These are phyloP conservation scores for Synanthedon vespiformis DNA, from an alignment of 2,888 invertebrate genomes.

Conservation along the genomic window DNA sequence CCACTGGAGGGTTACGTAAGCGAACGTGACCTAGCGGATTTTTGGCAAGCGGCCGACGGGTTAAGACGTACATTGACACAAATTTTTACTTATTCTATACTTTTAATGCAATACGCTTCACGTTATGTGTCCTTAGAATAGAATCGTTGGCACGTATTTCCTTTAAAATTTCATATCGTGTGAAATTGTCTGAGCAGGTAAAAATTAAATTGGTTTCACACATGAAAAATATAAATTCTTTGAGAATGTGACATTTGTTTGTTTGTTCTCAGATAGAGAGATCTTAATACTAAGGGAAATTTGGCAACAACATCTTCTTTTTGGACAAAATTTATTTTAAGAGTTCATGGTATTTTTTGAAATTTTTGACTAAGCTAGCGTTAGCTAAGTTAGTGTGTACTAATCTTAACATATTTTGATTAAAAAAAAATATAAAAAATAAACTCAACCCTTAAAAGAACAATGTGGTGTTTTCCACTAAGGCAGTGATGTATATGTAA, in stretches of 20 bases:
- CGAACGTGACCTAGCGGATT: constrained; percentile 36
- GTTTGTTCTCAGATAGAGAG: no score
- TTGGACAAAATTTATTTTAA: no score
- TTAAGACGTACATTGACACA: constrained; percentile 19
- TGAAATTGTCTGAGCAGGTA: background rate
- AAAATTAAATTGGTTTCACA: background rate
- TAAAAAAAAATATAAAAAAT: no score
- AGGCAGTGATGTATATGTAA: no score
- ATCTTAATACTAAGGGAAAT: no score
- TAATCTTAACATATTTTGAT: no score
- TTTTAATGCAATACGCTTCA: background rate
- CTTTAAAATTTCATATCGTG: background rate
- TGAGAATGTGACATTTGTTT: background rate
- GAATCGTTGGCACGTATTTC: background rate
- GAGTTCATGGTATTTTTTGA: no score
- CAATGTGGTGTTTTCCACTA: no score
- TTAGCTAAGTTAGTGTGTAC: no score
- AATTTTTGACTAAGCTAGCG: no score
- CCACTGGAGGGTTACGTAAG: constrained; percentile 33
- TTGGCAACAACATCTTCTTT: no score
- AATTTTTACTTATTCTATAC: constrained; percentile 10
- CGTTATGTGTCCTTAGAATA: background rate
- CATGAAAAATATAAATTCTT: background rate
- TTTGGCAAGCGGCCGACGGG: constrained; percentile 39
- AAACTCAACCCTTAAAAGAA: no score